phyloP scores from a whole-genome alignment of 2,888 invertebrate genomes.

The Xylocampa areola region DNA sequence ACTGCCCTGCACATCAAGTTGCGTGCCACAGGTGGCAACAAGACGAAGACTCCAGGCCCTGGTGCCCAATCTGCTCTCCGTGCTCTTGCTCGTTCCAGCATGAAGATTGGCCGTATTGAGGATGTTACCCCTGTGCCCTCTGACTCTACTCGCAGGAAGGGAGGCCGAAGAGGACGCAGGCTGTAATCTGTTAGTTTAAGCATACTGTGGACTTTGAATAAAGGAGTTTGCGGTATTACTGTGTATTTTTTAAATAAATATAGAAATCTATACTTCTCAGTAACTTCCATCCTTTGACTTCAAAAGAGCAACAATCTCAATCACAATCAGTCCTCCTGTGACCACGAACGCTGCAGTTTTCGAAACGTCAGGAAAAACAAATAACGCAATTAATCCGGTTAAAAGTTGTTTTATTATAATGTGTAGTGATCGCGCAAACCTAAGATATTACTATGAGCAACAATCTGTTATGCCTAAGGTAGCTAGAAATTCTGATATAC shows the following conservation, averaged over 20 bases:
- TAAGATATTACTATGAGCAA: too few relatives aligned
- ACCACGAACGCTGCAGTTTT: too few relatives aligned
- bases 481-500: too few relatives aligned
- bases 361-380: too few relatives aligned
- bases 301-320: background rate
- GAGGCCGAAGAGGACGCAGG: conserved; percentile 99
- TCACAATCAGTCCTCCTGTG: too few relatives aligned
- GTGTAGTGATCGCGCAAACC: too few relatives aligned
- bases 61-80: conserved; percentile 99
- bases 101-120: conserved; percentile 99
- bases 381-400: too few relatives aligned
- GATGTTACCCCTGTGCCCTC: conserved; percentile 99
- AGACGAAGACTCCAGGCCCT: conserved; percentile 99
- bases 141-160: conserved; percentile 99
- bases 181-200: conserved; percentile 93
- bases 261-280: too few relatives aligned
- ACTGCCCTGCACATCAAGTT: conserved; percentile 99
- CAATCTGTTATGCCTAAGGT: too few relatives aligned
- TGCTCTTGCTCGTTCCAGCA: conserved; percentile 99
- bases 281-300: background rate
- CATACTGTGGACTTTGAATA: conserved; percentile 83
- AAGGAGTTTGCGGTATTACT: conserved; percentile 76
- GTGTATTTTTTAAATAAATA: conserved; percentile 61
- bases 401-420: too few relatives aligned
- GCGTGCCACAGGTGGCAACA: conserved; percentile 99